phyloP scores from a whole-genome alignment of 2,888 invertebrate genomes.

The Macrosoma leucophasiata region DNA sequence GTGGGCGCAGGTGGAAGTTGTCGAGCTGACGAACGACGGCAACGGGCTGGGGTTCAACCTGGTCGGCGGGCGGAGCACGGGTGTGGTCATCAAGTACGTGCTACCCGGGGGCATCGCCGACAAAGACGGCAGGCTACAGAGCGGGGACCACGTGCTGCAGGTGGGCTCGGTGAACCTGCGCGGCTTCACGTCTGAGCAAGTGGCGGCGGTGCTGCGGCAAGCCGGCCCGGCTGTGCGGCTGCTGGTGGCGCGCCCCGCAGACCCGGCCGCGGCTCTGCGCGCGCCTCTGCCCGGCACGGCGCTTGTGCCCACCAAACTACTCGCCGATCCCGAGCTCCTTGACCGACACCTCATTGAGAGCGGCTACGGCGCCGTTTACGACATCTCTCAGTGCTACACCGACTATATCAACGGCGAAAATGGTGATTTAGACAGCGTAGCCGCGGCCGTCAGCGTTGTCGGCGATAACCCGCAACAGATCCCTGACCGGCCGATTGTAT shows the following conservation, averaged over 20 bases:
- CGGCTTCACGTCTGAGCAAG: conserved; percentile 97
- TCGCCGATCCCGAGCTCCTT: conserved; percentile 93
- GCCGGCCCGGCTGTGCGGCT: conserved; percentile 89
- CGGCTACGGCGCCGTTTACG: conserved; percentile 79
- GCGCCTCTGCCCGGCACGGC: conserved; percentile 88
- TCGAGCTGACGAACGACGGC: conserved; percentile 98
- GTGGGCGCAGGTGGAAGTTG: conserved; percentile 99
- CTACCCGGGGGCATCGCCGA: conserved; percentile 98
- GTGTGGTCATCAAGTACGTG: conserved; percentile 98
- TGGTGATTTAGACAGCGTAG: conserved; percentile 46
- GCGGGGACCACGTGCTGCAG: conserved; percentile 98
- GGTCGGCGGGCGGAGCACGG: conserved; percentile 97
- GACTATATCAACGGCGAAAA: conserved; percentile 57
- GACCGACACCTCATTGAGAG: conserved; percentile 89
- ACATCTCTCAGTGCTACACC: conserved; percentile 58
- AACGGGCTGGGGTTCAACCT: conserved; percentile 98
- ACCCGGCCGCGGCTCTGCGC: conserved; percentile 88
- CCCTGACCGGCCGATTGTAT: conserved; percentile 51
- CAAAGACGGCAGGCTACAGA: conserved; percentile 94
- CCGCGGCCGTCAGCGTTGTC: conserved; percentile 63
- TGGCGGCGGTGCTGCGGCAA: conserved; percentile 81
- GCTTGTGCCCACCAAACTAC: conserved; percentile 93
- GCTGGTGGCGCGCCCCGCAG: conserved; percentile 94
- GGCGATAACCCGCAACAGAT: conserved; percentile 62
- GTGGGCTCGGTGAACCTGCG: conserved; percentile 95